These are phyloP conservation scores for Xiphias gladius DNA, from an alignment of 2,113 vertebrate species.

Conservation along the genomic window DNA sequence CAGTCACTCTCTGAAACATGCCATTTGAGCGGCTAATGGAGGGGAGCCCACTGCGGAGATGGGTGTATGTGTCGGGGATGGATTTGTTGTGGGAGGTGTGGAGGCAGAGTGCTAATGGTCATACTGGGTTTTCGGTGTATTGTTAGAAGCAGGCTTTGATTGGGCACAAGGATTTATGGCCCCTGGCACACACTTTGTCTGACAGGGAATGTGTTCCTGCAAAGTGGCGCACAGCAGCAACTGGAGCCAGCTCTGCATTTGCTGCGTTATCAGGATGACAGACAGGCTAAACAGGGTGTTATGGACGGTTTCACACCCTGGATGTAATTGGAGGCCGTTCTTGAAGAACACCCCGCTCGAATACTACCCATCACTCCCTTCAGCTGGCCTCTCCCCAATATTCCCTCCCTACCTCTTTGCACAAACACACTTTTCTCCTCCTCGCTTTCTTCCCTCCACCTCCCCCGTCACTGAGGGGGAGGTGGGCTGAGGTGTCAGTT, in stretches of 20 bases:
- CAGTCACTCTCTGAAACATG: slow-evolving; percentile 52
- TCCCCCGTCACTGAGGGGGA: slow-evolving; percentile 11
- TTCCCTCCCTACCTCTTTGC: background rate
- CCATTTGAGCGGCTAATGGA: slow-evolving; percentile 69
- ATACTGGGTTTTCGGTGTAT: slow-evolving; percentile 34
- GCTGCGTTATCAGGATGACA: slow-evolving; percentile 65
- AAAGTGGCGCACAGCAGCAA: slow-evolving; percentile 48
- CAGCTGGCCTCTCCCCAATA: slow-evolving; percentile 21
- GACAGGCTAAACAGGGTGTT: slow-evolving; percentile 72
- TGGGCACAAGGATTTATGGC: slow-evolving; percentile 56
- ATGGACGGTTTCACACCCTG: slow-evolving; percentile 67
- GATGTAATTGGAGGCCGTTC: slow-evolving; percentile 67
- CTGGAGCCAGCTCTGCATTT: background rate
- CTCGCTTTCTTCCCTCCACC: slow-evolving; percentile 18
- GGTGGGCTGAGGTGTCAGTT: slow-evolving; percentile 29
- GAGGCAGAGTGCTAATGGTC: slow-evolving; percentile 54
- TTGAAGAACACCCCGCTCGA: slow-evolving; percentile 44
- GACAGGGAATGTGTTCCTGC: slow-evolving; percentile 52
- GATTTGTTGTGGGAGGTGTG: slow-evolving; percentile 55
- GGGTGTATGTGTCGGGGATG: slow-evolving; percentile 58
- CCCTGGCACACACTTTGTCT: slow-evolving; percentile 46
- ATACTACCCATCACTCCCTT: slow-evolving; percentile 29
- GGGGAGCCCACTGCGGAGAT: slow-evolving; percentile 42
- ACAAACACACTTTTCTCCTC: slow-evolving; percentile 18
- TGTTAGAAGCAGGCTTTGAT: slow-evolving; percentile 64